Percentiles rank a stretch among this genome's conserved stretches.
phyloP scores from a whole-genome alignment of 1,140 invertebrate species.

The Drosophila ohnishii region DNA sequence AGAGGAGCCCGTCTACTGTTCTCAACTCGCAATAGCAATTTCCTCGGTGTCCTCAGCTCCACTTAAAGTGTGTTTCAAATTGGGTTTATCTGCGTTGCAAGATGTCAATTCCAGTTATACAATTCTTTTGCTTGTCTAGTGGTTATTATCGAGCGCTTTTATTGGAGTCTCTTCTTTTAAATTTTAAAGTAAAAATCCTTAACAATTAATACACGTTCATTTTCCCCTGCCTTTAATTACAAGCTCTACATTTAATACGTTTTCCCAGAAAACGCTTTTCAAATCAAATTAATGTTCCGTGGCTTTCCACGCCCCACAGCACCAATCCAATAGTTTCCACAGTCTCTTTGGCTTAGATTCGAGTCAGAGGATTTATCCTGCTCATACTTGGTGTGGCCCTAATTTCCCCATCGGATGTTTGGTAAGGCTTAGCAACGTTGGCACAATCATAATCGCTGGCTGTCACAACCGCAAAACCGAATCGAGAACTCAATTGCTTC shows the following conservation, averaged over 20 bases:
- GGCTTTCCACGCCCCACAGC: background rate
- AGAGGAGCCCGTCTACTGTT: background rate
- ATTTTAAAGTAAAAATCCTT: background rate
- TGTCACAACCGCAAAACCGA: slow-evolving; percentile 57
- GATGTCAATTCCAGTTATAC: background rate
- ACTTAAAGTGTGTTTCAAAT: slow-evolving; percentile 35
- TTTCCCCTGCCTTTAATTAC: too few species aligned
- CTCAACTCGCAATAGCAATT: slow-evolving; percentile 26
- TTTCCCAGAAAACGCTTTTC: too few species aligned
- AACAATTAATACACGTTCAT: background rate
- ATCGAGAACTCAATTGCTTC: slow-evolving; percentile 51
- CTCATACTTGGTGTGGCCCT: slow-evolving; percentile 4
- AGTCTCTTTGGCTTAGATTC: background rate
- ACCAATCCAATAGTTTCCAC: background rate
- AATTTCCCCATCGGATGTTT: slow-evolving; percentile 27
- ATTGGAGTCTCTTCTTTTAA: too few species aligned
- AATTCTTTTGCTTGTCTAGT: background rate
- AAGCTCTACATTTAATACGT: background rate
- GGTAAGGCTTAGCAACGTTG: background rate
- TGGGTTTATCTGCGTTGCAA: slow-evolving; percentile 13
- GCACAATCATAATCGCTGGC: slow-evolving; percentile 16
- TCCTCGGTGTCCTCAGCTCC: slow-evolving; percentile 8
- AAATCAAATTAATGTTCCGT: slow-evolving; percentile 4
- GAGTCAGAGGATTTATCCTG: slow-evolving; percentile 5
- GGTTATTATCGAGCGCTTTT: background rate